Base-by-base conservation (phyloP, 2,113 vertebrate species). In the Smithornis capensis region DNA sequence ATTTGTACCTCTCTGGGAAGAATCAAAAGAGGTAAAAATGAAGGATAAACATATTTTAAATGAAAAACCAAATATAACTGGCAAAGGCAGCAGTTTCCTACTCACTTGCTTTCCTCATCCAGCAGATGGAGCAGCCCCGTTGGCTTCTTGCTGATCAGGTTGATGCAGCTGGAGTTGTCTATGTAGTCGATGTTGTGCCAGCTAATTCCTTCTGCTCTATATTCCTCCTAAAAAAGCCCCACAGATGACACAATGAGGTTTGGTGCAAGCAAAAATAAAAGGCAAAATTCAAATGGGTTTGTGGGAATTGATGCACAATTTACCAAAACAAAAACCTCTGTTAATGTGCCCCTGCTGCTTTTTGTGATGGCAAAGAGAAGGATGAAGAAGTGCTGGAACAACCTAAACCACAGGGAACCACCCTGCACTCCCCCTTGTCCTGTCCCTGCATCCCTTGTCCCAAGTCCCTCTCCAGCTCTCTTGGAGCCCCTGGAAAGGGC, bases 21-120 rank as follows among this genome's bases (percentile, higher is more conserved):
- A 44, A 57, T 28, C 19, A 42, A 13, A 57, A 53, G 33, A 83
- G 35, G 17, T 14, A 47, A 89, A 44, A 56, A 18, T 42, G 35
- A 25, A 64, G 37, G 40, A 71, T 9, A 47, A 87, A 81, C 3
- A 28, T 16, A 11, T 56, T 83, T 27, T 8, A 67, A 50, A 12
- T 8, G 31, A 74, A 75, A 79, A 59, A 42, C 3, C 5, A 42
- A 70, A 44, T 7, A 13, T 22, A 13, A 31, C 18, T 21, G 63
- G 40, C 49, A 49, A 75, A 89, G 23, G 21, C 52, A 74, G 29
- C 9, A 50, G 25, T 37, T 78, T 84, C n/a, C 91, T 82, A 98
- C 99, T 98, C 96, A 99, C 99, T 99, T 99, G 99, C 99, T 99
- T 97, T 99, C 99, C 87, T 99, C 99, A 82, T 99, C 99, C 98